Percentiles rank a stretch among this genome's conserved stretches.
Evolutionary conservation across 2,113 vertebrate genomes (phyloP).

Genomic region (Rousettus leschenaultii): DNA sequence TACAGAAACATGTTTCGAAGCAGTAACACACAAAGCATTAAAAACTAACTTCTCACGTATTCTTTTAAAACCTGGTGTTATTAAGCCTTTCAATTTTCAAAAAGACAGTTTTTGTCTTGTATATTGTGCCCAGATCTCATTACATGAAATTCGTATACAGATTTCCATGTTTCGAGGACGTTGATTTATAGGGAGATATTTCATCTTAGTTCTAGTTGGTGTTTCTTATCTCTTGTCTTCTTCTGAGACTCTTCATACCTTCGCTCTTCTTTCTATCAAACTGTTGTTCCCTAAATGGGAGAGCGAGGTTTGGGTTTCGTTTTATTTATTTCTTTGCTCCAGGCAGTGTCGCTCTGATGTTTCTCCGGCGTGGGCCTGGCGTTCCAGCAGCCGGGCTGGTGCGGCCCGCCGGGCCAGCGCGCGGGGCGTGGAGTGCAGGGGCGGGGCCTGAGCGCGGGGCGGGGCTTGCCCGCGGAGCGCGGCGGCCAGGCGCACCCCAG

Average conservation of each 20-base stretch:
- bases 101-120: not conserved
- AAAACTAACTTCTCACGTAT: not conserved
- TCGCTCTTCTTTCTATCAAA: not conserved
- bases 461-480: not conserved
- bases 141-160: not conserved
- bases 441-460: not conserved
- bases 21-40: not conserved
- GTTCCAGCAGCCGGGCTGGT: rapidly evolving
- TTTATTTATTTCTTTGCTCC: not conserved
- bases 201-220: not conserved
- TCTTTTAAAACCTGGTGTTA: not conserved
- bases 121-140: not conserved
- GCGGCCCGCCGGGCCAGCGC: rapidly evolving
- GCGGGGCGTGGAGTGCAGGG: not conserved
- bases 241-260: not conserved
- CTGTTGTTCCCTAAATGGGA: not conserved
- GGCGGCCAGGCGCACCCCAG: not conserved
- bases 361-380: rapidly evolving
- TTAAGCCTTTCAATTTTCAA: not conserved
- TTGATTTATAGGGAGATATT: not conserved
- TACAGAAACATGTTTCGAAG: not conserved
- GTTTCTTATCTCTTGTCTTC: not conserved
- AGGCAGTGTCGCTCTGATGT: rapidly evolving
- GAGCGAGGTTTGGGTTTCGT: not conserved
- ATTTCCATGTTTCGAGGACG: not conserved